These are phyloP conservation scores for Arctocebus calabarensis DNA, from an alignment of 2,797 vertebrate genomes.

Conservation along the genomic window DNA sequence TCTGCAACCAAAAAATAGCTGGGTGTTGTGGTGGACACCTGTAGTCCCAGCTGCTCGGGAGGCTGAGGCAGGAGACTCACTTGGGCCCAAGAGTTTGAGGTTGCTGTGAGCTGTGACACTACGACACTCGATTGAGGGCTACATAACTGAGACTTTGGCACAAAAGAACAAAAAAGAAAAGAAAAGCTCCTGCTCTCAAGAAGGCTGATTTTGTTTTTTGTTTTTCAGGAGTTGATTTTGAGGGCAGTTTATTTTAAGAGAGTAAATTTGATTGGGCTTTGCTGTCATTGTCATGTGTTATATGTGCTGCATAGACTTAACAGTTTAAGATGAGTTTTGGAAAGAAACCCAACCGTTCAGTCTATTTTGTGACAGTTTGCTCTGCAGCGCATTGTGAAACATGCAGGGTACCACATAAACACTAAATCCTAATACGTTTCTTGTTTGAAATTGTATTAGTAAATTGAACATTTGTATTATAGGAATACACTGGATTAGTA, in stretches of 20 bases:
- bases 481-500: background rate
- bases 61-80: no score
- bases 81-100: no score
- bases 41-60: no score
- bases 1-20: no score
- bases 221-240: background rate
- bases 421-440: background rate
- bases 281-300: background rate
- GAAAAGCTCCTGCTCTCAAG: background rate
- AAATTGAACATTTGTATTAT: conserved; percentile 17
- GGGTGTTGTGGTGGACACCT: no score
- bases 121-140: no score
- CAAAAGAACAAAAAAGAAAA: no score
- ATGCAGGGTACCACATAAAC: background rate
- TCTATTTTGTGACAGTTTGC: conserved; percentile 36
- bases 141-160: no score
- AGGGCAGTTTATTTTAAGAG: conserved; percentile 26
- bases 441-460: background rate
- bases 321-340: background rate
- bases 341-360: background rate
- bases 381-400: background rate
- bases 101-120: no score
- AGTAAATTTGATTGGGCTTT: conserved; percentile 20
- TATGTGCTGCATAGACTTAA: background rate
- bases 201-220: background rate